These are phyloP conservation scores for Yponomeuta malinellus DNA, from an alignment of 2,888 invertebrate genomes.

Conservation along the genomic window DNA sequence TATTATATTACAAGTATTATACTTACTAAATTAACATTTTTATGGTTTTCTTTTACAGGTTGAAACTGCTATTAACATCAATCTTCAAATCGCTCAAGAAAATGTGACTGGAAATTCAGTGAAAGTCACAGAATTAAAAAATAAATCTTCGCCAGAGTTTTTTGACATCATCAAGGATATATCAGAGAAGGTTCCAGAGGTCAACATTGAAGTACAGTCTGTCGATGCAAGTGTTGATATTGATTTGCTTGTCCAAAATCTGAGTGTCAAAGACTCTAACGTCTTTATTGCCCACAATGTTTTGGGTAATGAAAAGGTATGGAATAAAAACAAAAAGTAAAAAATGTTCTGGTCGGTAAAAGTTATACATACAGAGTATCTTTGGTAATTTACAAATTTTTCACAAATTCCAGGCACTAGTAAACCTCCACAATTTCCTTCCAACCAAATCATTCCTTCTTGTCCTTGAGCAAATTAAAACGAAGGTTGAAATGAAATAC, in stretches of 20 bases:
- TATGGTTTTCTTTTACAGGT: conserved; percentile 29
- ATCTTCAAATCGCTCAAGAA: conserved; percentile 40
- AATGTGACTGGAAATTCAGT: conserved; percentile 28
- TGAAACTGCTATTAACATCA: conserved; percentile 35
- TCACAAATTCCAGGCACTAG: conserved; percentile 34
- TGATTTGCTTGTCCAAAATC: conserved; percentile 18
- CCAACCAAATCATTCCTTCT: conserved; percentile 36
- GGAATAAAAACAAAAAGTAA: not conserved
- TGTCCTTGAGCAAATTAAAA: conserved; percentile 33
- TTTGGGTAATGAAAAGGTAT: conserved; percentile 36
- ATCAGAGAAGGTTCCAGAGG: conserved; percentile 21
- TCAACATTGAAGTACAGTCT: conserved; percentile 20
- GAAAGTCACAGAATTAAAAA: conserved; percentile 25
- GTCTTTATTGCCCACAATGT: conserved; percentile 37
- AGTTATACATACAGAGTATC: not conserved
- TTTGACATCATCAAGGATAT: conserved; percentile 27
- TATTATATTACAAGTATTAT: too few species aligned
- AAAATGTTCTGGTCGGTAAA: too few species aligned
- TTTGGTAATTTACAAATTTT: not conserved
- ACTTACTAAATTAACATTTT: too few species aligned
- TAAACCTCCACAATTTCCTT: conserved; percentile 27
- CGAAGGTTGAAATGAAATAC: conserved; percentile 29
- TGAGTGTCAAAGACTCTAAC: conserved; percentile 26
- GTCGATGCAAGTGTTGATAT: conserved; percentile 16
- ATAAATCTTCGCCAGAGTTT: conserved; percentile 25